Conservation (phyloP, 2,888 invertebrate species). For the Cantharis flavilabris region DNA sequence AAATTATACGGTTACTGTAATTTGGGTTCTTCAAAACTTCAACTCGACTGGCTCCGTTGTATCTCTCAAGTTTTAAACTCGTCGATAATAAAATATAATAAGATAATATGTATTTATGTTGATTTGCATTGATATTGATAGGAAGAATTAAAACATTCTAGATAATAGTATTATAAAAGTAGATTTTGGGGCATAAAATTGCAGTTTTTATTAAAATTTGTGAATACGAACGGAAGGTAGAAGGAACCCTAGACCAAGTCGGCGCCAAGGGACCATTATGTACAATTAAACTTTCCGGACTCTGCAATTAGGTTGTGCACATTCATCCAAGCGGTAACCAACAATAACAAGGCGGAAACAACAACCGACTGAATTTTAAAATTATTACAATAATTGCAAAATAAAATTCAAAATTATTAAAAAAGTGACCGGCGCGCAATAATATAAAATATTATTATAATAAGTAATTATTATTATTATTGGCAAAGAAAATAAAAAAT, state of each 20-base stretch:
- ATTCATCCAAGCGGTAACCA: conserved; percentile 28
- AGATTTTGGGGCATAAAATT: neutral
- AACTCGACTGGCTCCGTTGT: neutral
- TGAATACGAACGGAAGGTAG: neutral
- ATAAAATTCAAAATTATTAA: neutral
- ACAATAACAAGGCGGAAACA: conserved; percentile 19
- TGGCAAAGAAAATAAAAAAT: neutral
- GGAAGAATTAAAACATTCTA: too few species aligned
- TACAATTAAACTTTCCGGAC: conserved; percentile 33
- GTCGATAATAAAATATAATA: neutral
- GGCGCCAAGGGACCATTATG: conserved; percentile 34
- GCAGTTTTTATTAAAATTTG: neutral
- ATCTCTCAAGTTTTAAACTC: neutral
- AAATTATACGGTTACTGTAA: conserved; percentile 32
- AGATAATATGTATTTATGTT: too few species aligned
- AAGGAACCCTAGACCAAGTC: conserved; percentile 17
- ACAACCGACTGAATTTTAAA: conserved; percentile 4
- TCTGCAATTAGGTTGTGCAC: conserved; percentile 32
- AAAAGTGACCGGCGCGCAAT: neutral
- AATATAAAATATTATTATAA: too few species aligned
- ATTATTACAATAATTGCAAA: neutral
- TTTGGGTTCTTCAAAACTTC: neutral
- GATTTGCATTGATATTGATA: too few species aligned
- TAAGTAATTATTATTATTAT: too few species aligned
- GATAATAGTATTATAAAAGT: neutral